Evolutionary conservation across 2,113 vertebrate species (phyloP), one percentile per base, ranked within the genome.

Genomic region (Mugil cephalus): DNA sequence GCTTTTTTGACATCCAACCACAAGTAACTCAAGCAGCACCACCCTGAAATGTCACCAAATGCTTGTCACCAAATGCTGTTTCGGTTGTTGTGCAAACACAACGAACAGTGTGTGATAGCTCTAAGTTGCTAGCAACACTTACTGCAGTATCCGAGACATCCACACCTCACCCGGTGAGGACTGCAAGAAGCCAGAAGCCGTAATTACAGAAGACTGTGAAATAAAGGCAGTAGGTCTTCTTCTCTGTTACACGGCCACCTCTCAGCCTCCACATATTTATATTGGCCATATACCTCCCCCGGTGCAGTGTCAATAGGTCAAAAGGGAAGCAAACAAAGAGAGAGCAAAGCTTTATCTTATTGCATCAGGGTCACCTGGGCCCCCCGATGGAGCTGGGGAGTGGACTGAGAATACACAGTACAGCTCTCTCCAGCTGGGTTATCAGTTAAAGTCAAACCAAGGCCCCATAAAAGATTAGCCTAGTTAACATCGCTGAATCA

Each of bases 391-490:
- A 75, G 65, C 24, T 13, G 42, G 35, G 50, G 40, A 78, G 63
- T 1, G 14, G 21, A 52, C 14, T 42, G 4, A 55, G 36, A 63
- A 11, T 34, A 34, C 42, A 39, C 2, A 17, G 61, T 58, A 59
- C 1, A 34, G 63, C 36, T 45, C 39, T n/a, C 40, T 66, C 38
- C 21, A 17, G 12, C 38, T 46, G 56, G 64, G 80, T 85, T 86
- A 90, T 89, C 84, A 73, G 71, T 82, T 86, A 71, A 85, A 80
- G 69, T 64, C 66, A 81, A 87, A 89, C 82, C 45, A 78, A 42
- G 40, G 46, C 42, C 83, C 58, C 15, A 85, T 84, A 76, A 89
- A 89, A 83, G 80, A 92, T 91, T 77, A 90, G 75, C 67, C 39
- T 11, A 14, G 45, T 6, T 56, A 47, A 66, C 39, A 67, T 34